These are phyloP conservation scores for Adrianichthys oophorus DNA, from an alignment of 2,797 vertebrate genomes.

Conservation along the genomic window DNA sequence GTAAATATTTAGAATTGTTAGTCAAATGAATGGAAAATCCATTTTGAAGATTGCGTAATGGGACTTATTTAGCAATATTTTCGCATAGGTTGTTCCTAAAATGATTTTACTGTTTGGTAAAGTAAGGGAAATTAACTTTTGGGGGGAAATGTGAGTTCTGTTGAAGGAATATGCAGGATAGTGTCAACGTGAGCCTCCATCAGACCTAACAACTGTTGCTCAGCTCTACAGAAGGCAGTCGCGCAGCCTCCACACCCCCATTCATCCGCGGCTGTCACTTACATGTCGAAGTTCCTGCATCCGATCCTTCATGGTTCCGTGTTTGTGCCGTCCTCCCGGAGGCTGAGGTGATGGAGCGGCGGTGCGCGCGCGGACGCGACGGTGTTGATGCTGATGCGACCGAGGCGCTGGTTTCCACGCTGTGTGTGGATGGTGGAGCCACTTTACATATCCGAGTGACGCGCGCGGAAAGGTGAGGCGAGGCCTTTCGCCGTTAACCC, in stretches of 20 bases:
- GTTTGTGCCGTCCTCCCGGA: conserved; percentile 15
- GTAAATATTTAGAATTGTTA: no score
- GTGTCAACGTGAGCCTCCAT: conserved; percentile 13
- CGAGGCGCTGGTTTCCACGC: conserved; percentile 22
- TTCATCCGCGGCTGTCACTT: conserved; percentile 43
- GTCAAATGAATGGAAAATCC: no score
- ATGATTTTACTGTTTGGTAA: no score
- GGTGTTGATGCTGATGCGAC: conserved; percentile 8
- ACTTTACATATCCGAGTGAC: conserved; percentile 53
- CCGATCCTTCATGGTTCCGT: conserved; percentile 78
- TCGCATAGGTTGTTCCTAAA: no score
- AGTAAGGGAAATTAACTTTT: no score
- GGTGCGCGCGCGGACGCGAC: conserved; percentile 39
- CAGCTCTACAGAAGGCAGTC: conserved; percentile 4
- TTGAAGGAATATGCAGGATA: background rate
- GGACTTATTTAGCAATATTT: no score
- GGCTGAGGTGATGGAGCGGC: conserved; percentile 42
- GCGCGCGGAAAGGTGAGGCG: conserved; percentile 65
- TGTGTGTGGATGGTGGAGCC: conserved; percentile 35
- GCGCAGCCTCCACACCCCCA: no score
- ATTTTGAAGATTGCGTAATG: no score
- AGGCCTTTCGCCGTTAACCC: conserved; percentile 67
- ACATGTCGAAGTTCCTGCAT: conserved; percentile 81
- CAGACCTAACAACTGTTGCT: conserved; percentile 67
- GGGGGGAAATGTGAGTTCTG: no score